Conservation (phyloP, 2,797 vertebrate genomes). For the Arctocebus calabarensis region DNA sequence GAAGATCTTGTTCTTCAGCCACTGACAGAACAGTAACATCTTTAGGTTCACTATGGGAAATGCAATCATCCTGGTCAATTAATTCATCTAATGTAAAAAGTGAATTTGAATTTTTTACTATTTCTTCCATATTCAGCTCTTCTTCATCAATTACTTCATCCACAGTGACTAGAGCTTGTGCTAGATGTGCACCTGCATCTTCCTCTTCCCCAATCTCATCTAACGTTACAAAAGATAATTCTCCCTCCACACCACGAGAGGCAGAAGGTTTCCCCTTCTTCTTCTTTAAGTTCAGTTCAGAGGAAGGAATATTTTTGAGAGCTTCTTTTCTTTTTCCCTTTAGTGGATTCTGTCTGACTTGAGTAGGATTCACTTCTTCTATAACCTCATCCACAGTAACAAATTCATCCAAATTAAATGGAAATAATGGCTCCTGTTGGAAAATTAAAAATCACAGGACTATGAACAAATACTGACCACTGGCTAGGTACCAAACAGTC, state of each 20-base stretch:
- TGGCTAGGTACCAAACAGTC: background rate
- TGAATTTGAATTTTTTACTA: constrained; percentile 85
- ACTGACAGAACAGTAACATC: constrained; percentile 83
- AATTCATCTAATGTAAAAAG: constrained; percentile 90
- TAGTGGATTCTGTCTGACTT: constrained; percentile 70
- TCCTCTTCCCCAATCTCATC: constrained; percentile 93
- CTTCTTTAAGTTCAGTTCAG: constrained; percentile 82
- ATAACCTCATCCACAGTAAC: constrained; percentile 95
- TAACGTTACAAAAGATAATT: constrained; percentile 91
- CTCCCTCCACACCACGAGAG: constrained; percentile 66
- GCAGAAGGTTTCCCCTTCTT: constrained; percentile 79
- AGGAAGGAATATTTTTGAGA: constrained; percentile 55
- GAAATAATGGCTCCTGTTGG: constrained; percentile 85
- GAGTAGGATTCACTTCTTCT: constrained; percentile 85
- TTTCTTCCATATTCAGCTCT: constrained; percentile 82
- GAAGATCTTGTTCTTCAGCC: constrained; percentile 89
- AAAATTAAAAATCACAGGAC: constrained; percentile 14
- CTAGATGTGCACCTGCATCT: constrained; percentile 78
- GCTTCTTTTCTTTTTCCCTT: constrained; percentile 85
- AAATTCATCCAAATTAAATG: constrained; percentile 94
- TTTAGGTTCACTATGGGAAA: constrained; percentile 63
- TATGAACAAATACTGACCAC: constrained; percentile 33
- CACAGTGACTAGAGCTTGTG: constrained; percentile 90
- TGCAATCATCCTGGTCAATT: constrained; percentile 90
- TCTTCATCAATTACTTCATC: constrained; percentile 93